Base-by-base conservation (phyloP, 2,888 invertebrate species). In the Spicauda simplicius region DNA sequence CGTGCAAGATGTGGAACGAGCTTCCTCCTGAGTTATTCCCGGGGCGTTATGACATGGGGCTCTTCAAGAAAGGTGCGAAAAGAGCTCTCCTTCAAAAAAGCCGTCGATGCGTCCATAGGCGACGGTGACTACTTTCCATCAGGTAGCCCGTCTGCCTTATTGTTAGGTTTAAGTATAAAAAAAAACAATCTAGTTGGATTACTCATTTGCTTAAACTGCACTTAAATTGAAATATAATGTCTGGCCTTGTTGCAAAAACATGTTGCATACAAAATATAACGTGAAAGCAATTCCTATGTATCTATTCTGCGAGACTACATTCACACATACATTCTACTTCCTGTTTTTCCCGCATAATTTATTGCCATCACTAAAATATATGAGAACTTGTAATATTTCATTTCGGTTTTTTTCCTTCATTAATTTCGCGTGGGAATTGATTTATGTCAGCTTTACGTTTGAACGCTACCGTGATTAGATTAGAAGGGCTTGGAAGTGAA, bases 331-430 rank as follows among this genome's bases (percentile, higher is more conserved):
- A 30, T 52, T 19, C 65, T 48, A 55, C 60, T 66, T 66, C 65
- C 65, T 66, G 65, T 66, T 66, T 66, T 66, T 66, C 60, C 52
- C 65, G 33, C 60, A 30, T 66, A 48, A 66, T 66, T 66, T 66
- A 66, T 60, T 33, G 60, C 58, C 48, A 53, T 53, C 55, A 66
- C 65, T 66, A 60, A 66, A 66, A 60, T 66, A 65, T 53, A 60
- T 33, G 60, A 66, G 65, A 66, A 60, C 59, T 55, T 66, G 54
- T 59, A 48, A 66, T 66, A 60, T 66, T 55, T 60, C 54, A 66
- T 66, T 60, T 60, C 54, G 54, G n/a, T 45, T 63, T 66, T 60
- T 66, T 66, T 65, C 48, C 45, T 65, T 58, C 61, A 53, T 61
- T 65, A 58, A 56, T 58, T 69, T 62, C 54, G 62, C 61, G 61